Percentiles rank a stretch among this genome's conserved stretches.
Evolutionary conservation across 1,140 invertebrate genomes (phyloP).

Genomic region (Agrilus planipennis): DNA sequence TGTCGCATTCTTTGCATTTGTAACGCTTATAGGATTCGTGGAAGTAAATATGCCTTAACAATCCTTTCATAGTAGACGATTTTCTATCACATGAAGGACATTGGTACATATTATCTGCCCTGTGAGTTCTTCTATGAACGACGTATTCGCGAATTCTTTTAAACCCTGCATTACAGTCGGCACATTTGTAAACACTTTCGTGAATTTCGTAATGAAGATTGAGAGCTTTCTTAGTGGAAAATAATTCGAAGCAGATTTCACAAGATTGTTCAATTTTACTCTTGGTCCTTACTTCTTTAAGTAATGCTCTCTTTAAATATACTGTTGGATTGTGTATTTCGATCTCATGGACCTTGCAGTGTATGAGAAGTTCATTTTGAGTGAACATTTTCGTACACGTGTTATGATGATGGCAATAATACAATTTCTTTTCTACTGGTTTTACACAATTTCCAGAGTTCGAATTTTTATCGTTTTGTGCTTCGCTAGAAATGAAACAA

Average conservation of each 20-base stretch:
- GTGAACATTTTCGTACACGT: too few species aligned
- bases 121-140: background rate
- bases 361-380: too few species aligned
- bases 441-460: too few species aligned
- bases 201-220: constrained; percentile 14
- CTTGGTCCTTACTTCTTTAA: too few species aligned
- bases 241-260: constrained; percentile 10
- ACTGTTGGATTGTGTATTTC: too few species aligned
- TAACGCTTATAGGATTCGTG: background rate
- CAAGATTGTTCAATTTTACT: too few species aligned
- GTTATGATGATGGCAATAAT: too few species aligned
- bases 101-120: constrained; percentile 2
- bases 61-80: background rate
- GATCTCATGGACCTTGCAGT: too few species aligned
- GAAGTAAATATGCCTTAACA: background rate
- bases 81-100: constrained; percentile 2
- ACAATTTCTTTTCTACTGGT: too few species aligned
- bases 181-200: background rate
- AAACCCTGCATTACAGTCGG: background rate
- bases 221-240: constrained; percentile 9
- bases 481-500: too few species aligned
- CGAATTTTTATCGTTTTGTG: too few species aligned
- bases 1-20: constrained; percentile 12
- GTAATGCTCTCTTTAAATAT: too few species aligned
- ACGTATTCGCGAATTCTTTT: background rate